Conservation (phyloP, 1,140 invertebrate species). For the Meloidogyne hapla region DNA sequence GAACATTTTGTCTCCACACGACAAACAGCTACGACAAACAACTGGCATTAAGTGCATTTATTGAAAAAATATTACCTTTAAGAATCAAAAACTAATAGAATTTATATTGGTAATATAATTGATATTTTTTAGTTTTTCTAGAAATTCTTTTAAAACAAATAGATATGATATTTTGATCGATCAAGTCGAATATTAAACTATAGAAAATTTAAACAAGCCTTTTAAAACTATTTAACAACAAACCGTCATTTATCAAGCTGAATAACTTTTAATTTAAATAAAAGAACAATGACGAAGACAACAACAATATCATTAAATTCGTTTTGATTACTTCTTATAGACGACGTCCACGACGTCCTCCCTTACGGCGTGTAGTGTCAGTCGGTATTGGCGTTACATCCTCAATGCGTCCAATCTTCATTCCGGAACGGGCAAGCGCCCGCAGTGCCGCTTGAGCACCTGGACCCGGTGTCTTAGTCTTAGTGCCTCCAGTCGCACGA, state of each 20-base stretch:
- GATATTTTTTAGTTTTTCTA: no score
- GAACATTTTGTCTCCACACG: neutral
- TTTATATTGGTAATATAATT: no score
- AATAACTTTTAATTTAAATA: neutral
- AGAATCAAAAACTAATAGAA: neutral
- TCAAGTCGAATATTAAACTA: no score
- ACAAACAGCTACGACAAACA: neutral
- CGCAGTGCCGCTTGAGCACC: slow-evolving; percentile 96
- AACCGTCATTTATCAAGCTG: neutral
- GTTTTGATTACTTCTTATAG: slow-evolving; percentile 73
- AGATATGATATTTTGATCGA: no score
- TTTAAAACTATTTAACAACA: no score
- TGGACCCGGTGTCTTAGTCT: slow-evolving; percentile 94
- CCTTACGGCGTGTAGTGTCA: slow-evolving; percentile 97
- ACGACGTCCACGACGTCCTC: slow-evolving; percentile 95
- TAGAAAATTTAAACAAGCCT: no score
- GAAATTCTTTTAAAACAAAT: no score
- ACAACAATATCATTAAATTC: slow-evolving; percentile 20
- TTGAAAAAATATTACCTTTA: neutral
- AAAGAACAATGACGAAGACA: neutral
- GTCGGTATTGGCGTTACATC: slow-evolving; percentile 99
- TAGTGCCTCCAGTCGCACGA: slow-evolving; percentile 89
- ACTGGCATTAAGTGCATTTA: neutral
- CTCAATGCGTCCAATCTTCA: slow-evolving; percentile 97
- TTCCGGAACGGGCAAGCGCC: slow-evolving; percentile 92